Conservation (phyloP, 2,888 invertebrate species). For the Sinotaia quadrata region DNA sequence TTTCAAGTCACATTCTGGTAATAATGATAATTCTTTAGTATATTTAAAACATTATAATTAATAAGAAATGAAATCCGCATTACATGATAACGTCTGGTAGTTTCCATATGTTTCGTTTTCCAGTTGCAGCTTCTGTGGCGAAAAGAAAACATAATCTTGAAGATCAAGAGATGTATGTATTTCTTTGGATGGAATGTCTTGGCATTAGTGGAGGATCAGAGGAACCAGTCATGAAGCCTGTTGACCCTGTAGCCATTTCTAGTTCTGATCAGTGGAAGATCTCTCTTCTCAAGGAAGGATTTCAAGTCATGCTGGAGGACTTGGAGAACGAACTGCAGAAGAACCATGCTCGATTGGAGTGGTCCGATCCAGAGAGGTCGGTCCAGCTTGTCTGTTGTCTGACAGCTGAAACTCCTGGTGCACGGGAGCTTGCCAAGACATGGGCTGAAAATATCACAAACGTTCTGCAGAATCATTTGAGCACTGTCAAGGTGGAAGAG, state of each 20-base stretch:
- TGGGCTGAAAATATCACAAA: no score
- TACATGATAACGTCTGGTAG: no score
- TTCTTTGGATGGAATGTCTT: conserved; percentile 19
- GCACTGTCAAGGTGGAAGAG: no score
- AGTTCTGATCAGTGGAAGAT: not conserved
- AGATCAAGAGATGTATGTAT: not conserved
- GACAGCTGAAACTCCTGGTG: no score
- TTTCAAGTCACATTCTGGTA: no score
- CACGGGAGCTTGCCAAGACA: no score
- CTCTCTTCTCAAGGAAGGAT: not conserved
- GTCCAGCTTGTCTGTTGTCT: no score
- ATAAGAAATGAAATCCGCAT: no score
- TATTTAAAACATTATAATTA: no score
- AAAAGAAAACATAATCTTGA: not conserved
- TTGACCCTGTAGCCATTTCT: not conserved
- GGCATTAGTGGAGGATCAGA: conserved; percentile 4
- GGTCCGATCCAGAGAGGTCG: no score
- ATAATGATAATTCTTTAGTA: no score
- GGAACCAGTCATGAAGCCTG: not conserved
- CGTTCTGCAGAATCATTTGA: no score
- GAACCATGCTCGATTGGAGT: not conserved
- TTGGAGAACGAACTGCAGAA: not conserved
- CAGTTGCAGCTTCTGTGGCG: conserved; percentile 18
- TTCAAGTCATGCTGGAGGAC: not conserved
- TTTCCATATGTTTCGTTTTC: not conserved